Evolutionary conservation across 2,888 invertebrate genomes (phyloP).

Genomic region (Andricus quercusramuli): DNA sequence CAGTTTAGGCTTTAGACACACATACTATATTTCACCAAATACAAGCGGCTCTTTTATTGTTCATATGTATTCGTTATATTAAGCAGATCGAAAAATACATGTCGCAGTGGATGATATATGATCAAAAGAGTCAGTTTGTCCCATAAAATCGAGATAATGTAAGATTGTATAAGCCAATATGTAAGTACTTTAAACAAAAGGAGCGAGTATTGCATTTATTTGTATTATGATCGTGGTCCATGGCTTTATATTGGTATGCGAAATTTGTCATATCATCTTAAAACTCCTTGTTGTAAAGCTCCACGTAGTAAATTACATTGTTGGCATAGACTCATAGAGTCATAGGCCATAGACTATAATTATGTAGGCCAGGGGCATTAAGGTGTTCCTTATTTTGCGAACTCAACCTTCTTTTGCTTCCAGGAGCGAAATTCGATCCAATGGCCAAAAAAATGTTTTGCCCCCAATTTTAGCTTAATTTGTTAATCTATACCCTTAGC

Average conservation of each 20-base stretch:
- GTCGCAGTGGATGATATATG: background rate
- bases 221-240: background rate
- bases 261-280: background rate
- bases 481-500: too few relatives aligned
- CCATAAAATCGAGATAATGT: slow-evolving; percentile 6
- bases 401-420: too few relatives aligned
- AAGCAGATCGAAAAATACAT: background rate
- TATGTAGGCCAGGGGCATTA: too few relatives aligned
- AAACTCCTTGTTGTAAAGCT: too few relatives aligned
- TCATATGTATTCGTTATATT: background rate
- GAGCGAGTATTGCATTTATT: background rate
- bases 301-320: too few relatives aligned
- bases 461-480: too few relatives aligned
- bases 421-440: too few relatives aligned
- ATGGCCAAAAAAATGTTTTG: too few relatives aligned
- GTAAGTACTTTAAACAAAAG: background rate
- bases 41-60: background rate
- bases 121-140: background rate
- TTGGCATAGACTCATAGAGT: too few relatives aligned
- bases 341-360: too few relatives aligned
- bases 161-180: background rate
- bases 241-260: background rate
- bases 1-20: background rate
- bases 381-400: too few relatives aligned
- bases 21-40: background rate